These are phyloP conservation scores for Chiloscyllium plagiosum DNA, from an alignment of 2,113 vertebrate genomes.

Conservation along the genomic window DNA sequence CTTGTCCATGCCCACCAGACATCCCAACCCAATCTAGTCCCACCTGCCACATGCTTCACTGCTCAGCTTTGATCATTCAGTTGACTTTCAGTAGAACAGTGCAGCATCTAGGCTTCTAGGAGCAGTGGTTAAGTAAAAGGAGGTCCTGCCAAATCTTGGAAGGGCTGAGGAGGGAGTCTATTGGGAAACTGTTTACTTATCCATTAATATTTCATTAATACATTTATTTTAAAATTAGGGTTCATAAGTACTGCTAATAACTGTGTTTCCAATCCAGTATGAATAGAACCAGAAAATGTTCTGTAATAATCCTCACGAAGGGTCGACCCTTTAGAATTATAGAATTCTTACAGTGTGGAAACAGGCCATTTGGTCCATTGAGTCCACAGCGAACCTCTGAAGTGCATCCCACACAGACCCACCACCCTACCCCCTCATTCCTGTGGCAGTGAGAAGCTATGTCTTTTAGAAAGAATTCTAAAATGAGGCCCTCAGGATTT, in stretches of 20 bases:
- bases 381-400: too few species aligned
- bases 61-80: not conserved
- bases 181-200: not conserved
- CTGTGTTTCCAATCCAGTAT: not conserved
- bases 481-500: not conserved
- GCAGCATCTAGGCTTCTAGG: not conserved
- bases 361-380: too few species aligned
- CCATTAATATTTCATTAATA: not conserved
- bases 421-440: too few species aligned
- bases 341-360: too few species aligned
- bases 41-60: not conserved
- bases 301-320: too few species aligned
- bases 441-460: not conserved
- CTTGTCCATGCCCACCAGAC: too few species aligned
- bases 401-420: too few species aligned
- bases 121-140: not conserved
- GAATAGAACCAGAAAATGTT: too few species aligned
- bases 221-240: not conserved
- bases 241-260: not conserved
- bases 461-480: not conserved
- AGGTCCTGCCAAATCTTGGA: not conserved
- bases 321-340: too few species aligned
- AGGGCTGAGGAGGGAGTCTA: not conserved
- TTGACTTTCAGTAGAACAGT: not conserved
- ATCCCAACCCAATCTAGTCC: too few species aligned